phyloP scores from a whole-genome alignment of 1,140 invertebrate genomes.

The Drosophila suzukii region DNA sequence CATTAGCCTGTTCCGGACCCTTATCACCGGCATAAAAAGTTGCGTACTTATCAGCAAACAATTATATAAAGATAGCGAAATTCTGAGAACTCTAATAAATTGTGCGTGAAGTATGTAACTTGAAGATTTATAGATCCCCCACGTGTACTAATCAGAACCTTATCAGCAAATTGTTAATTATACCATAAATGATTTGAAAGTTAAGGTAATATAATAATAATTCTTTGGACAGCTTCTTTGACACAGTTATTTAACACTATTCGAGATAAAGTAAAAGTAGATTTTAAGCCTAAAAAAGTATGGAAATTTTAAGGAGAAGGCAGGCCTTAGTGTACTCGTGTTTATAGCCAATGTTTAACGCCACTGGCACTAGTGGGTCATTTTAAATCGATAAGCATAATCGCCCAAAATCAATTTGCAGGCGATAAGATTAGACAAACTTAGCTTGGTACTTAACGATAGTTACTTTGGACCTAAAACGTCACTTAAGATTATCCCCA shows the following conservation, averaged over 20 bases:
- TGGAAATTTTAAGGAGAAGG: no score
- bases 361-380: slow-evolving; percentile 17
- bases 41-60: slow-evolving; percentile 27
- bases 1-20: slow-evolving; percentile 14
- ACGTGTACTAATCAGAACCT: no score
- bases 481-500: not conserved
- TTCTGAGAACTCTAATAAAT: slow-evolving; percentile 16
- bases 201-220: no score
- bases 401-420: slow-evolving; percentile 1
- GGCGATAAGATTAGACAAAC: slow-evolving; percentile 13
- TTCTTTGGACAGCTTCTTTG: no score
- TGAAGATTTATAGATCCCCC: not conserved
- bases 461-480: not conserved
- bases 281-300: no score
- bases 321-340: no score
- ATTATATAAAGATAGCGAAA: slow-evolving; percentile 17
- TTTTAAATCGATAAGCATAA: slow-evolving; percentile 3
- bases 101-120: slow-evolving; percentile 3
- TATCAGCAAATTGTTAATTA: no score
- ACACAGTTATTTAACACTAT: no score
- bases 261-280: no score
- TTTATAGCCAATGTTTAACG: no score
- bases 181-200: no score
- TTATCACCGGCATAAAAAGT: slow-evolving; percentile 21
- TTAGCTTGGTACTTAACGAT: not conserved